Base-by-base conservation (phyloP, 1,140 invertebrate species). In the Drosophila repletoides region DNA sequence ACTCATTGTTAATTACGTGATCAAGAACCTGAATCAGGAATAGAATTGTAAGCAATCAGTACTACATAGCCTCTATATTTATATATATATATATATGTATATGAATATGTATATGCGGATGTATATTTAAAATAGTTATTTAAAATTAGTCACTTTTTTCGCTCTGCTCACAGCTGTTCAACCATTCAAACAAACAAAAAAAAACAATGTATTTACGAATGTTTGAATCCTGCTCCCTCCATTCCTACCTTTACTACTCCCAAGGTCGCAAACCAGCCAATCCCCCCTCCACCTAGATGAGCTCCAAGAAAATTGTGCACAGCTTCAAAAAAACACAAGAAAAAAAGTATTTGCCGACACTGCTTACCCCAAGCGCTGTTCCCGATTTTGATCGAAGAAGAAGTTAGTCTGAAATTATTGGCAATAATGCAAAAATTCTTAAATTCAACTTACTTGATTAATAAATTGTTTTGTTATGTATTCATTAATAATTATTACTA, bases 11-110 rank as follows among this genome's bases (percentile, higher is more conserved):
- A 90, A 90, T 81, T 90, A 90, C 76, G 81, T 90, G 69, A 76
- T 90, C 61, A 90, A 90, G 46, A 90, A 88, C 88, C 74, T 90
- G 64, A 90, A 90, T 83, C 86, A 89, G 81, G 88, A 89, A 87
- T 89, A 89, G 77, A 65, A 70, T 67, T 58, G 43, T 68, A 72
- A 72, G 48, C 52, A 72, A 68, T 64, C 70, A 64, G 52, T 63
- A 61, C 73, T 56, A 79, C 58, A 60, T 69, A 79, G 79, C 74
- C 80, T 59, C 60, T 66, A 59, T 63, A 72, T 73, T 49, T 84
- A 83, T 84, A 71, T 77, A 60, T 73, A 53, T 48, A 53, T 73
- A 55, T 53, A 29, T 51, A 79, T 55, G 56, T 36, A 55, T 55
- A 68, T 67, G 41, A 71, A 84, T 79, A 71, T 79, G 46, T 73